phyloP scores from a whole-genome alignment of 2,888 invertebrate species.

The Clanis bilineata region DNA sequence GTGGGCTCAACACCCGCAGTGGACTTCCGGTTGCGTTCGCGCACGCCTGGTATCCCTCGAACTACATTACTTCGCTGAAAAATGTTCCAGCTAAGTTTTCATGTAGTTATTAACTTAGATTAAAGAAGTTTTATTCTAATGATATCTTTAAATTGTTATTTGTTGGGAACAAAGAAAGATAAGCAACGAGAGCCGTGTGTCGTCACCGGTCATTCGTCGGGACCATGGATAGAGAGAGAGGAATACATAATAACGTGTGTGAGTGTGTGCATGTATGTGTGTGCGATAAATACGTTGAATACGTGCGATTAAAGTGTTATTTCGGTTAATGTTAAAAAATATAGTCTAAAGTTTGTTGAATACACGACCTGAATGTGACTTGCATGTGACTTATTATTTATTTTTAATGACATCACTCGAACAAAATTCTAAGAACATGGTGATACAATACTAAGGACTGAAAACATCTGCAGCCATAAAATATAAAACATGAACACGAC shows the following conservation, averaged over 20 bases:
- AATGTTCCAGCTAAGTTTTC: neutral
- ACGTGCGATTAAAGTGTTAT: no score
- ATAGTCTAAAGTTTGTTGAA: neutral
- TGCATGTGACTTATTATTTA: no score
- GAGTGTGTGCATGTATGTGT: no score
- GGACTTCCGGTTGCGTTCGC: neutral
- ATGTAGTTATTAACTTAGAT: no score
- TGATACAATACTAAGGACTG: neutral
- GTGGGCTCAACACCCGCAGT: slow-evolving; percentile 20
- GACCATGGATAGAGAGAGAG: no score
- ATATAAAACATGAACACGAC: neutral
- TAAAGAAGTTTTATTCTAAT: no score
- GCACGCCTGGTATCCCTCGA: neutral
- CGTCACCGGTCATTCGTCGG: no score
- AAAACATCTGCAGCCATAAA: slow-evolving; percentile 4
- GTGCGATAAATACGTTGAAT: no score
- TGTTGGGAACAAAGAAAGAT: no score
- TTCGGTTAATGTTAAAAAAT: neutral
- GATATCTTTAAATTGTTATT: no score
- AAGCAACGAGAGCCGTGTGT: no score
- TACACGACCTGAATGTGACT: neutral
- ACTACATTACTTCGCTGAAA: neutral
- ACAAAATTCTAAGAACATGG: neutral
- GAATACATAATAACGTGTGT: no score
- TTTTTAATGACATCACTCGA: neutral